phyloP scores from a whole-genome alignment of 1,140 invertebrate species.

The Calephelis nemesis region DNA sequence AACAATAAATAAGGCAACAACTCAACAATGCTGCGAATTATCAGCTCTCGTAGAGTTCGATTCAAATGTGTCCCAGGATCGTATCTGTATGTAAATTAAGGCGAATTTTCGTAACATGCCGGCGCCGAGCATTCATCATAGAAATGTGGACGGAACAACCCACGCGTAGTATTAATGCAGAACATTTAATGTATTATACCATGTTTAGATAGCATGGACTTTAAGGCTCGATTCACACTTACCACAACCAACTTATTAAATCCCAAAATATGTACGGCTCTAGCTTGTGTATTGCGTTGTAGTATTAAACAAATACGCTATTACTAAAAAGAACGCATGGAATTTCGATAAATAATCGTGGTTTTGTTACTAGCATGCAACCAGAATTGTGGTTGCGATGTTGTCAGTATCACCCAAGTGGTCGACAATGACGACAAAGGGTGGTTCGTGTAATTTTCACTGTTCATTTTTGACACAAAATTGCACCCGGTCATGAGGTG shows the following conservation, averaged over 20 bases:
- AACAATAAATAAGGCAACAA: slow-evolving; percentile 38
- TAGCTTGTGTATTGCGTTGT: too few species aligned
- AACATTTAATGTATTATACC: slow-evolving; percentile 56
- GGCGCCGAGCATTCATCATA: slow-evolving; percentile 66
- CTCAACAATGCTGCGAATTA: slow-evolving; percentile 47
- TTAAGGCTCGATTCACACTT: slow-evolving; percentile 20
- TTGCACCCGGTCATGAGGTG: background rate
- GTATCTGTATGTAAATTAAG: slow-evolving; percentile 68
- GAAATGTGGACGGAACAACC: slow-evolving; percentile 70
- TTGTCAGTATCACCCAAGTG: too few species aligned
- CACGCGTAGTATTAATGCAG: slow-evolving; percentile 60
- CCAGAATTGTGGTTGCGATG: too few species aligned
- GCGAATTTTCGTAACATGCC: slow-evolving; percentile 68
- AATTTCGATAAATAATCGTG: too few species aligned
- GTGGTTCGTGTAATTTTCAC: too few species aligned
- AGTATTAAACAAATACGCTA: too few species aligned
- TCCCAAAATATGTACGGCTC: too few species aligned
- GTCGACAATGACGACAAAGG: too few species aligned
- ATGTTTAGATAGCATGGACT: slow-evolving; percentile 44
- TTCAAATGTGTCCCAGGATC: slow-evolving; percentile 52
- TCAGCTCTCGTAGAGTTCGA: slow-evolving; percentile 35
- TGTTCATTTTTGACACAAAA: too few species aligned
- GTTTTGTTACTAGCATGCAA: too few species aligned
- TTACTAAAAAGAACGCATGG: too few species aligned
- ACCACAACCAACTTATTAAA: too few species aligned